Conservation (phyloP, 2,797 vertebrate species). For the Thripadectes ignobilis region DNA sequence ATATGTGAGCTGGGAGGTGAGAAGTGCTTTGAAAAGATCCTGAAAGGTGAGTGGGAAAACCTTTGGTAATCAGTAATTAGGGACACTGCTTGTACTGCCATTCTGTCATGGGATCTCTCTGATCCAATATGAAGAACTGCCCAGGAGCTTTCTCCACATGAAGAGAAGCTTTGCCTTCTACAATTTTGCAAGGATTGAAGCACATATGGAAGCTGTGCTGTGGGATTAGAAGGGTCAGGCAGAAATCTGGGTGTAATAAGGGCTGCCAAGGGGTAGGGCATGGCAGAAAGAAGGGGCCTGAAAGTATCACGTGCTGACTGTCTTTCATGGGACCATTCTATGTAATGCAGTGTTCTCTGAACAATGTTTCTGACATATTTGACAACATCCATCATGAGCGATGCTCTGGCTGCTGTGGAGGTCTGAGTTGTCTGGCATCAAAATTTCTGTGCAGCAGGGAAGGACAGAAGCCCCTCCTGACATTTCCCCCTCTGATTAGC, state of each 20-base stretch:
- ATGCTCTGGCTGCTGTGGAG: not conserved
- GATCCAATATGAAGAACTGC: not conserved
- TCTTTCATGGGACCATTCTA: not conserved
- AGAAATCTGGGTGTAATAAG: not conserved
- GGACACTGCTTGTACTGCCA: not conserved
- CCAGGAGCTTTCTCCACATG: not conserved
- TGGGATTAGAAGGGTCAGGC: not conserved
- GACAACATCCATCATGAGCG: not conserved
- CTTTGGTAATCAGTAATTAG: not conserved
- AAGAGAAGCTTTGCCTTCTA: not conserved
- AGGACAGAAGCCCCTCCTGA: not conserved
- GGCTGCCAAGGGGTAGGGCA: not conserved
- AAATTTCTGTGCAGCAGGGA: not conserved
- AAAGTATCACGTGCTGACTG: accelerated
- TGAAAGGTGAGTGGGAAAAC: not conserved
- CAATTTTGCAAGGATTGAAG: not conserved
- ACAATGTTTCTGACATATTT: not conserved
- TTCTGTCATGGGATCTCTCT: not conserved
- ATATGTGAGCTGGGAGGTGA: not conserved
- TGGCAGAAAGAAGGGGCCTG: not conserved
- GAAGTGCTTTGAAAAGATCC: not conserved
- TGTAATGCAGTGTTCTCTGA: not conserved
- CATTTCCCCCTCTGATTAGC: not conserved
- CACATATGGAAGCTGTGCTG: not conserved
- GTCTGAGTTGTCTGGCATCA: not conserved